Conservation (phyloP, 1,140 invertebrate genomes). For the Oedothorax gibbosus region DNA sequence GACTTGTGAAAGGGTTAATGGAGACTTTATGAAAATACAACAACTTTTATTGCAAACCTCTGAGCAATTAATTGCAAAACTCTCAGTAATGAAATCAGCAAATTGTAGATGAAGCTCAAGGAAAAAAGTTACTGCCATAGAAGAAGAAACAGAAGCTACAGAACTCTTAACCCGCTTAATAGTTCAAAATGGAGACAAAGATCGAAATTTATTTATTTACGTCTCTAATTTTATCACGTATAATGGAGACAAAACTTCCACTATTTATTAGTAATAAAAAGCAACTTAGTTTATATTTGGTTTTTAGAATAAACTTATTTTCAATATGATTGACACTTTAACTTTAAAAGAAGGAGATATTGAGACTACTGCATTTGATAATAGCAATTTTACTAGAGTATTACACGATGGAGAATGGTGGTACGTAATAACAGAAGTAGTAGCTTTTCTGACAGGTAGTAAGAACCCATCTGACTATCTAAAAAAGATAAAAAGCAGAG, state of each 20-base stretch:
- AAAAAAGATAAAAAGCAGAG: constrained; percentile 35
- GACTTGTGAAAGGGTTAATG: background rate
- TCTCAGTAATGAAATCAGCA: background rate
- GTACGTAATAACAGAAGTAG: constrained; percentile 31
- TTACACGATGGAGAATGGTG: constrained; percentile 31
- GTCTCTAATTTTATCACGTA: constrained; percentile 15
- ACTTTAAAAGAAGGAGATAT: constrained; percentile 34
- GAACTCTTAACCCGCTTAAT: background rate
- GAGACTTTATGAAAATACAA: background rate
- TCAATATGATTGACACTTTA: constrained; percentile 25
- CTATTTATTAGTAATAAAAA: background rate
- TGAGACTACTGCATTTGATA: constrained; percentile 33
- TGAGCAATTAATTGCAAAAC: background rate
- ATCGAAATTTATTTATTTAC: constrained; percentile 19
- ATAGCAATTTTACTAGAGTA: constrained; percentile 31
- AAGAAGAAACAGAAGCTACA: constrained; percentile 1
- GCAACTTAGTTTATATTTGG: constrained; percentile 19
- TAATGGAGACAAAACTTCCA: constrained; percentile 21
- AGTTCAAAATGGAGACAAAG: constrained; percentile 1
- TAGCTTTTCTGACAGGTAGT: constrained; percentile 32
- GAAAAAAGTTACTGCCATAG: constrained; percentile 1
- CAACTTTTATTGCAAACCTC: background rate
- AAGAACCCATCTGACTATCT: constrained; percentile 36
- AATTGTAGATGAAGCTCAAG: background rate
- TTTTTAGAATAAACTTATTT: constrained; percentile 7